phyloP scores from a whole-genome alignment of 1,140 invertebrate species.

The Sitobion miscanthi region DNA sequence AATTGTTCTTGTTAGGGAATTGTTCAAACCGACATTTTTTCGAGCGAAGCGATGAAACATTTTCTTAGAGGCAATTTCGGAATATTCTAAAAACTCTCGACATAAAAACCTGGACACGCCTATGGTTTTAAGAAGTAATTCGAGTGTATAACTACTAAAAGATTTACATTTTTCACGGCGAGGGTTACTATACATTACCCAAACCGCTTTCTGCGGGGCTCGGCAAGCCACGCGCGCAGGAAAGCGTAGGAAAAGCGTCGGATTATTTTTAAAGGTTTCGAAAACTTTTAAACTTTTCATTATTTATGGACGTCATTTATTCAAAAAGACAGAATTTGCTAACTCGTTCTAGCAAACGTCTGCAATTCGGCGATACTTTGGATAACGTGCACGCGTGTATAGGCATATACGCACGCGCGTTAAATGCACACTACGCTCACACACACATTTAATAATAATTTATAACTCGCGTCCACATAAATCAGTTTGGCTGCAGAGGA shows the following conservation, averaged over 20 bases:
- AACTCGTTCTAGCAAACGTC: conserved; percentile 19
- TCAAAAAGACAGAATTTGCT: conserved; percentile 10
- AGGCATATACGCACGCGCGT: background rate
- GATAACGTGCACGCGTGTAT: background rate
- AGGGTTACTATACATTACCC: background rate
- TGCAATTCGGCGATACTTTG: conserved; percentile 35
- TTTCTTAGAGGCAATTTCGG: background rate
- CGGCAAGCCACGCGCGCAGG: background rate
- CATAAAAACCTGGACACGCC: background rate
- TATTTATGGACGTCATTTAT: conserved; percentile 43
- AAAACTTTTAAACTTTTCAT: conserved; percentile 42
- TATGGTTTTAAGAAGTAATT: background rate
- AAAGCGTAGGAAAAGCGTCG: background rate
- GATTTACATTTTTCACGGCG: background rate
- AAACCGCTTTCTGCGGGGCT: background rate
- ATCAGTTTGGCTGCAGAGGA: background rate
- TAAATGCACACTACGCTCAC: background rate
- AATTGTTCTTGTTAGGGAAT: background rate
- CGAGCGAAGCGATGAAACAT: background rate
- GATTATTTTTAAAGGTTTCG: background rate
- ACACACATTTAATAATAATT: conserved; percentile 4
- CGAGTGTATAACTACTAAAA: background rate
- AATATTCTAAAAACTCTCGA: background rate
- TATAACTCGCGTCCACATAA: conserved; percentile 38
- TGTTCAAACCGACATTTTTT: background rate